These are phyloP conservation scores for Ptychobarbus kaznakovi DNA, from an alignment of 2,797 vertebrate genomes.

Conservation along the genomic window DNA sequence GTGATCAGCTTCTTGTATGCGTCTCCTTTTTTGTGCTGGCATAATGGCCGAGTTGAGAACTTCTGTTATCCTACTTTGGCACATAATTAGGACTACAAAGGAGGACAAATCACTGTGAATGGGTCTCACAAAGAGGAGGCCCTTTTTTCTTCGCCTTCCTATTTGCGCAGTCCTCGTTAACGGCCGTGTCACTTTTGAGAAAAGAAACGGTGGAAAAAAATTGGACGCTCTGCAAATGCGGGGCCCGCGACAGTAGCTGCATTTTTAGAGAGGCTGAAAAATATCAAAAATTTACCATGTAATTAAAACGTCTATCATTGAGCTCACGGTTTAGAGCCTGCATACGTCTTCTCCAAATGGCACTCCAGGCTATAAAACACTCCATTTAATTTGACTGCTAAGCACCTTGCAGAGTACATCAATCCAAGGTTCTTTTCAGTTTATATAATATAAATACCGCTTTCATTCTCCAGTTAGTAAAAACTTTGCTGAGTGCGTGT, in stretches of 20 bases:
- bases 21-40: conserved; percentile 99
- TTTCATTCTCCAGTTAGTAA: conserved; percentile 74
- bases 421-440: conserved; percentile 74
- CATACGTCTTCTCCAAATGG: conserved; percentile 76
- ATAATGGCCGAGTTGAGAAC: conserved; percentile 99
- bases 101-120: conserved; percentile 99
- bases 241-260: conserved; percentile 68
- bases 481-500: conserved; percentile 34
- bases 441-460: conserved; percentile 69
- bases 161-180: conserved; percentile 81
- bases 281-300: conserved; percentile 83
- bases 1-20: conserved; percentile 99
- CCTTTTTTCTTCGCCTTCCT: conserved; percentile 84
- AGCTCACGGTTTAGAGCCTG: conserved; percentile 74
- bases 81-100: conserved; percentile 99
- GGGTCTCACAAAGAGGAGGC: conserved; percentile 94
- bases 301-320: conserved; percentile 87
- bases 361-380: conserved; percentile 79
- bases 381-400: conserved; percentile 76
- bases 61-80: conserved; percentile 99
- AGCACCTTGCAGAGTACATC: conserved; percentile 75
- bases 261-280: conserved; percentile 73
- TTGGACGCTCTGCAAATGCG: conserved; percentile 73
- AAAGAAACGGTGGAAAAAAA: conserved; percentile 54
- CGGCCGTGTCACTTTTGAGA: conserved; percentile 78